Evolutionary conservation across 2,797 vertebrate species (phyloP).

Genomic region (Eutrigla gurnardus): DNA sequence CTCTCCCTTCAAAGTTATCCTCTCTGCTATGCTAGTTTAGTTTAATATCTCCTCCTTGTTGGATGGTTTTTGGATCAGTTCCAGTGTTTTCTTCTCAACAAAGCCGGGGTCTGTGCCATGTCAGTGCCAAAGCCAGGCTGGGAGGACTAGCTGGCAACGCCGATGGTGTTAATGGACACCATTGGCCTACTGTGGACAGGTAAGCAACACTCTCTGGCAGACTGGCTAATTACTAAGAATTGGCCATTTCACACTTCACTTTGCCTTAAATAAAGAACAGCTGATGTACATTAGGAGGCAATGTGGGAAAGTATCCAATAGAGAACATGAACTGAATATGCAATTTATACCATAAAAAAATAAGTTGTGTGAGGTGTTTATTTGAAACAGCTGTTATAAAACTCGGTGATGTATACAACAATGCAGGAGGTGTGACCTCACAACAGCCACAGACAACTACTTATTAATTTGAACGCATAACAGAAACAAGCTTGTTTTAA

Average conservation of each 20-base stretch:
- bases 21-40: conserved; percentile 23
- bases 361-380: neutral
- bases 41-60: conserved; percentile 49
- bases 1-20: conserved; percentile 22
- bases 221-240: conserved; percentile 51
- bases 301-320: conserved; percentile 10
- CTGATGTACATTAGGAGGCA: conserved; percentile 35
- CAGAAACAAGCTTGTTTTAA: neutral
- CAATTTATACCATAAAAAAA: too few species aligned
- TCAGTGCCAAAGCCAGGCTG: conserved; percentile 42
- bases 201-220: conserved; percentile 48
- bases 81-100: conserved; percentile 39
- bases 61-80: conserved; percentile 43
- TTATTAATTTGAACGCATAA: neutral
- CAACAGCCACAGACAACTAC: neutral
- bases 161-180: conserved; percentile 66
- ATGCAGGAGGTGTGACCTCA: neutral
- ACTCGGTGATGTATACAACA: neutral
- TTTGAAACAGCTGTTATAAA: neutral
- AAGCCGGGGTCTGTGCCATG: conserved; percentile 30
- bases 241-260: conserved; percentile 52
- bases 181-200: conserved; percentile 59
- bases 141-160: conserved; percentile 52
- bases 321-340: neutral
- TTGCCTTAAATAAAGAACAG: conserved; percentile 51